phyloP scores from a whole-genome alignment of 2,113 vertebrate species.

The Xiphophorus maculatus region DNA sequence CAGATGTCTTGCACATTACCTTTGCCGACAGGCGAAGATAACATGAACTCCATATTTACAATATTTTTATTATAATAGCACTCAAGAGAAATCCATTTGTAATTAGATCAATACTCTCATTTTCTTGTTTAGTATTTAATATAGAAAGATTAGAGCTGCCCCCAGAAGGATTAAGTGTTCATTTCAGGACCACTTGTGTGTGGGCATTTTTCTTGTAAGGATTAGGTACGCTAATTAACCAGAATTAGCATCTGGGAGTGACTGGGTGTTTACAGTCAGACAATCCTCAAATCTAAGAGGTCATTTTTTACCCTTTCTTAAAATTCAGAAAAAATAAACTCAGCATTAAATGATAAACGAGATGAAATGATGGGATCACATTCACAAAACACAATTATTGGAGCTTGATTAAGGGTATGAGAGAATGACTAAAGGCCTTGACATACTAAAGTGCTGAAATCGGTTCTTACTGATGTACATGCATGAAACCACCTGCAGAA shows the following conservation, averaged over 20 bases:
- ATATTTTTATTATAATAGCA: constrained; percentile 57
- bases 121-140: constrained; percentile 94
- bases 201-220: constrained; percentile 90
- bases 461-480: too few relatives aligned
- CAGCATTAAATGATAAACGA: constrained; percentile 4
- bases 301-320: constrained; percentile 37
- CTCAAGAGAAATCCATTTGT: constrained; percentile 60
- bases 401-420: too few relatives aligned
- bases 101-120: constrained; percentile 94
- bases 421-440: too few relatives aligned
- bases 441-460: too few relatives aligned
- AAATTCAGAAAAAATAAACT: constrained; percentile 20
- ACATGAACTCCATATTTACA: constrained; percentile 30
- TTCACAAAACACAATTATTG: background rate
- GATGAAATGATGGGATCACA: constrained; percentile 3
- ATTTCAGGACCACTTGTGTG: constrained; percentile 86
- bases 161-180: constrained; percentile 92
- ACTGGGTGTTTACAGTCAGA: constrained; percentile 66
- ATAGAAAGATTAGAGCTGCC: constrained; percentile 94
- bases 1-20: background rate
- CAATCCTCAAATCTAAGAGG: constrained; percentile 44
- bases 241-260: constrained; percentile 75
- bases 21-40: constrained; percentile 8
- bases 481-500: too few relatives aligned
- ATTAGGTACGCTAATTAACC: constrained; percentile 90